These are phyloP conservation scores for Myocastor coypus DNA, from an alignment of 2,113 vertebrate genomes.

Conservation along the genomic window DNA sequence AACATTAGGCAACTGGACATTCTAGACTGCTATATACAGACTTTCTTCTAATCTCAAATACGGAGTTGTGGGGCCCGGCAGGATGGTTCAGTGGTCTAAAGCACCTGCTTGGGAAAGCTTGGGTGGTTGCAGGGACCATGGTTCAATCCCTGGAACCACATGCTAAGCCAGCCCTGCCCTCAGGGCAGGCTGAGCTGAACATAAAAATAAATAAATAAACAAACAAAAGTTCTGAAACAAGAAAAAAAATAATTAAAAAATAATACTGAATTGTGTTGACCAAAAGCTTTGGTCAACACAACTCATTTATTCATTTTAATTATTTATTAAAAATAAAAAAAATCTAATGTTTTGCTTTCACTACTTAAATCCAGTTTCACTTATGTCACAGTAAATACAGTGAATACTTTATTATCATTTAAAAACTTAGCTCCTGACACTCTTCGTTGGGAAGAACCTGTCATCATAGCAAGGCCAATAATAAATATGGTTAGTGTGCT, in stretches of 20 bases:
- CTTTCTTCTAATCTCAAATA: not conserved
- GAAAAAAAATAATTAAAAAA: too few species aligned
- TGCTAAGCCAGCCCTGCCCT: too few species aligned
- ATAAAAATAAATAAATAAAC: too few species aligned
- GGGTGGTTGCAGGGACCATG: too few species aligned
- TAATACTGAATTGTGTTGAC: not conserved
- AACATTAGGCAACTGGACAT: not conserved
- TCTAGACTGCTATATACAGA: not conserved
- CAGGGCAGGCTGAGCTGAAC: too few species aligned
- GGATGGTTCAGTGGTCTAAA: too few species aligned
- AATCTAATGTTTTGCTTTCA: not conserved
- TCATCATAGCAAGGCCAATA: not conserved
- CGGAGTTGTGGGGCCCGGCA: not conserved
- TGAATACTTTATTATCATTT: not conserved
- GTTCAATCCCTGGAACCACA: too few species aligned
- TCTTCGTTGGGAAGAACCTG: not conserved
- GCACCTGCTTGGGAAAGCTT: too few species aligned
- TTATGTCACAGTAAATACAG: not conserved
- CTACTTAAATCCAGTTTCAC: constrained; percentile 1
- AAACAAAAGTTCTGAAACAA: too few species aligned
- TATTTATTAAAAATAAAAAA: not conserved
- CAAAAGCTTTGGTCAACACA: not conserved
- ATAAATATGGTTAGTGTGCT: not conserved
- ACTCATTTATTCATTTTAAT: too few species aligned
- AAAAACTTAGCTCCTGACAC: not conserved